phyloP scores from a whole-genome alignment of 2,113 vertebrate genomes.

The Urocynchramus pylzowi region DNA sequence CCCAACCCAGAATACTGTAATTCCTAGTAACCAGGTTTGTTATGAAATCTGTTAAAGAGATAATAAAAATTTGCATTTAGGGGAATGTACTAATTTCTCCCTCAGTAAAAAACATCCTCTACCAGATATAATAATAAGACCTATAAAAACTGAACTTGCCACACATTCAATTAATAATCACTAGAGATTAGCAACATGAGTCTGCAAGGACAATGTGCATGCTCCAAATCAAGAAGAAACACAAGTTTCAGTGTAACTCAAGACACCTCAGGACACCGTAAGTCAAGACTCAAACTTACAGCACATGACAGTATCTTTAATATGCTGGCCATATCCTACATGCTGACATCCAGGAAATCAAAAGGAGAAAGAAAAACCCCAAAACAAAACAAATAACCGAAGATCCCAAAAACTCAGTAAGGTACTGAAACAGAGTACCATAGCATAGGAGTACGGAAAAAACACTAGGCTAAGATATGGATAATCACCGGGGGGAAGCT shows the following conservation, averaged over 20 bases:
- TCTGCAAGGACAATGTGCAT: not conserved
- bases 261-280: not conserved
- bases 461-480: not conserved
- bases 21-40: not conserved
- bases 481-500: not conserved
- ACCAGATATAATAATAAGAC: not conserved
- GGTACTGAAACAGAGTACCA: not conserved
- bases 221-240: not conserved
- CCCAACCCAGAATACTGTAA: not conserved
- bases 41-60: not conserved
- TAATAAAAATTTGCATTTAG: not conserved
- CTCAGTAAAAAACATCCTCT: not conserved
- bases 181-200: not conserved
- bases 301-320: not conserved
- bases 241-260: not conserved
- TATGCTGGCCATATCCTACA: not conserved
- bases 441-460: not conserved
- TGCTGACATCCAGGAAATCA: not conserved
- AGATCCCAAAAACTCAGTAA: not conserved
- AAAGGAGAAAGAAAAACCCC: fast-evolving
- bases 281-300: not conserved
- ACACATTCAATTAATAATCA: not conserved
- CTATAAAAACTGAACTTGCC: not conserved
- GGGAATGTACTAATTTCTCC: not conserved
- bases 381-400: not conserved